These are phyloP conservation scores for Psittacula echo DNA, from an alignment of 2,797 vertebrate genomes.

Conservation along the genomic window DNA sequence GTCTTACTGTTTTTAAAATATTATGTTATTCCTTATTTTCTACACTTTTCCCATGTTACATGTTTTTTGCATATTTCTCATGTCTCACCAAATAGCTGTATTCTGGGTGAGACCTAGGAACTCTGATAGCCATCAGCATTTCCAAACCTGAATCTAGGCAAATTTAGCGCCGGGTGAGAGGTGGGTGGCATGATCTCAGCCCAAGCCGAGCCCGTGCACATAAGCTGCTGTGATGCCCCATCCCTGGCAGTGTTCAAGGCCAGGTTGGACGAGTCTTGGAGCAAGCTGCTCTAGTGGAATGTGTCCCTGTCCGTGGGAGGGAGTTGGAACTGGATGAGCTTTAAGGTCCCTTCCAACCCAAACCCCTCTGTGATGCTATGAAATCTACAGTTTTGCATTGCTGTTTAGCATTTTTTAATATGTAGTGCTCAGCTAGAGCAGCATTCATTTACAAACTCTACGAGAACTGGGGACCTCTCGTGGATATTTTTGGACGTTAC, in stretches of 20 bases:
- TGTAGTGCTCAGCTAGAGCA: neutral
- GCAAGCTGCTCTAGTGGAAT: neutral
- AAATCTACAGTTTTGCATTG: neutral
- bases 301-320: neutral
- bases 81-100: neutral
- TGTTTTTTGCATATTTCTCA: accelerated
- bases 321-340: neutral
- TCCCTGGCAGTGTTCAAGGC: neutral
- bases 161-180: neutral
- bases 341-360: neutral
- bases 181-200: neutral
- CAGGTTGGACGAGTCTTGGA: neutral
- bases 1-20: neutral
- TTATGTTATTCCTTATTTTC: neutral
- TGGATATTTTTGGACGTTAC: constrained; percentile 5
- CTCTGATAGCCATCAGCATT: neutral
- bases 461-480: neutral
- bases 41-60: accelerated
- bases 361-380: neutral
- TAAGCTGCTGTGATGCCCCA: neutral
- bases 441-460: neutral
- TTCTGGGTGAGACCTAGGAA: neutral
- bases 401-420: neutral
- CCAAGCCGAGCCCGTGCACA: neutral
- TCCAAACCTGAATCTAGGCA: neutral